Base-by-base conservation (phyloP, 2,797 vertebrate genomes). In the Brachyalestes nurse region DNA sequence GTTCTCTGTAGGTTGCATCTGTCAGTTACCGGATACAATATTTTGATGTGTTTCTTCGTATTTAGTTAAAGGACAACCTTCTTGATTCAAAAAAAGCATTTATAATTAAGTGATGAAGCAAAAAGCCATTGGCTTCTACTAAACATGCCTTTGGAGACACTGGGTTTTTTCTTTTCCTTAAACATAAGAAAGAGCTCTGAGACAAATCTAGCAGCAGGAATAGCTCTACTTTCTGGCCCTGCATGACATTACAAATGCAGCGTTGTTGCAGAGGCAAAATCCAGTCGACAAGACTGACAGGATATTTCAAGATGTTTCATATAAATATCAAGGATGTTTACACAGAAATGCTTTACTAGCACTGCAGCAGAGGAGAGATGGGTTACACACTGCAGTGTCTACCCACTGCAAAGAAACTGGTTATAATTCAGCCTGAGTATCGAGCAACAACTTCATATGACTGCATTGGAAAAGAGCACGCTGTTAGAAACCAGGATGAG, bases 301-400 rank as follows among this genome's bases (percentile, higher is more conserved):
- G 58, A 79, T 55, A 64, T 65, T 79, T 72, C 47, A 71, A 79
- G 58, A 79, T 42, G 45, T 64, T 72, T 57, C n/a, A 34, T 25
- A 73, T 65, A 73, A 73, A 73, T 58, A 73, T 73, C 71, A 73
- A 73, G 71, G 71, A 73, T 73, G 71, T 73, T 73, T 73, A 73
- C 34, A 73, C 7, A 40, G 71, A 38, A 40, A 57, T 42, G 28
- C 51, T 58, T 58, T 57, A 73, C 51, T 72, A 25, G 13, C 49
- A 72, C 23, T 73, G 71, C 28, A n/a, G 49, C 51, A 40, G 70
- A 42, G 34, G 34, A 58, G 71, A 57, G 34, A 23, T 19, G 28
- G 28, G 14, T 17, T 55, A 72, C 28, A 57, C 51, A 34, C 28
- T 55, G 49, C 51, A 58, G 21, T 6, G 5, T 34, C 51, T 28